Evolutionary conservation across 2,113 vertebrate genomes (phyloP), one percentile per base, ranked within the genome.

Genomic region (Brevimyrus niger): DNA sequence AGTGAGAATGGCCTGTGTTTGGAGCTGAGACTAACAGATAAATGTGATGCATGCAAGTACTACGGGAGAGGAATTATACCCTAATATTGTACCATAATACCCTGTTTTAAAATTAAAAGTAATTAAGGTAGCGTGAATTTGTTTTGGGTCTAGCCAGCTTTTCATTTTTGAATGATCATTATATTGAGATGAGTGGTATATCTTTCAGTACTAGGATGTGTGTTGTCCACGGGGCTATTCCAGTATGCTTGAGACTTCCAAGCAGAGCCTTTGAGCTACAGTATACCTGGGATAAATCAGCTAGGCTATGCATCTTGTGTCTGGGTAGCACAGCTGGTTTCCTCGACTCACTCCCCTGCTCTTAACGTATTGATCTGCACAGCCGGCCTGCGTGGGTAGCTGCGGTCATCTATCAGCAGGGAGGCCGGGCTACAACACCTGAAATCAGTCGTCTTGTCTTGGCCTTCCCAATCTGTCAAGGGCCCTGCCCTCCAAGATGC

Each of bases 291-390:
- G 13, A 15, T 35, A 5, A 17, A 35, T 8, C 10, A 85, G 44
- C n/a, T 50, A 47, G 23, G 11, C 83, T 50, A 7, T n/a, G 3
- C 31, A 42, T 35, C 73, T 86, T 38, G 15, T 21, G n/a, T 53
- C 27, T 38, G 50, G 3, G 17, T 38, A 19, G 19, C 21, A 84
- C 87, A 65, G 58, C 87, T 89, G 86, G 55, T 8, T 47, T 85
- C 88, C 86, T n/a, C 7, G 19, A 15, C 15, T 31, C 48, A 88
- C 53, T 76, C 58, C 80, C 88, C 48, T 9, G 47, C 83, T 90
- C 88, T 88, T 88, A 58, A 51, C 69, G 86, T 93, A 94, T 93
- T 89, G 92, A 93, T 93, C 91, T 89, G 80, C 69, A 51, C 13
- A 65, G 91, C n/a, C 76, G 91, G 19, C 85, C 89, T 76, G 90